Evolutionary conservation across 2,113 vertebrate genomes (phyloP).

Genomic region (Rhizomys pruinosus): DNA sequence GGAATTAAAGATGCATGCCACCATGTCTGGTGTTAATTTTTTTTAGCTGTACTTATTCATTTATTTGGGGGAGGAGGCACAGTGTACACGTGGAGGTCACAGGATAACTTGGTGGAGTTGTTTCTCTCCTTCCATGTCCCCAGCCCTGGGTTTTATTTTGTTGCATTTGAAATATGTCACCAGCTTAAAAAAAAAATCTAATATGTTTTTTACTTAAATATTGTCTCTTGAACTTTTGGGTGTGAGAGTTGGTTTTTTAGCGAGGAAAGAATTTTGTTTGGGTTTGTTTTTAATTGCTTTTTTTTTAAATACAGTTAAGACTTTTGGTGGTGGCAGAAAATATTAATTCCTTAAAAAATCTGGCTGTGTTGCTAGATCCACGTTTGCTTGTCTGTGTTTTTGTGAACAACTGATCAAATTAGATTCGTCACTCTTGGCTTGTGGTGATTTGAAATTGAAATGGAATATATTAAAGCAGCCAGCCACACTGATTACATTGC

Average conservation of each 20-base stretch:
- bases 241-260: slow-evolving; percentile 22
- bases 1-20: too few relatives aligned
- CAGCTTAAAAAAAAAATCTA: neutral
- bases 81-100: too few relatives aligned
- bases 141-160: slow-evolving; percentile 48
- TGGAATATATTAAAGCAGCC: slow-evolving; percentile 90
- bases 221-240: slow-evolving; percentile 33
- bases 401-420: slow-evolving; percentile 87
- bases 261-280: slow-evolving; percentile 55
- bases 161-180: slow-evolving; percentile 67
- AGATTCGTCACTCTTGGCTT: slow-evolving; percentile 87
- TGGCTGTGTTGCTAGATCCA: slow-evolving; percentile 75
- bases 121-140: too few relatives aligned
- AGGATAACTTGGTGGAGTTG: too few relatives aligned
- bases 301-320: slow-evolving; percentile 68
- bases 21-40: too few relatives aligned
- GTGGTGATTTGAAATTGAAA: slow-evolving; percentile 90
- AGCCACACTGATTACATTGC: slow-evolving; percentile 90
- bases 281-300: slow-evolving; percentile 66
- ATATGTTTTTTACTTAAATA: slow-evolving; percentile 53
- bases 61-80: too few relatives aligned
- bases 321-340: slow-evolving; percentile 70
- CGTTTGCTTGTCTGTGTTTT: slow-evolving; percentile 84
- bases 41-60: too few relatives aligned
- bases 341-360: slow-evolving; percentile 82